Conservation (phyloP, 2,888 invertebrate genomes). For the Catotricha subobsoleta region DNA sequence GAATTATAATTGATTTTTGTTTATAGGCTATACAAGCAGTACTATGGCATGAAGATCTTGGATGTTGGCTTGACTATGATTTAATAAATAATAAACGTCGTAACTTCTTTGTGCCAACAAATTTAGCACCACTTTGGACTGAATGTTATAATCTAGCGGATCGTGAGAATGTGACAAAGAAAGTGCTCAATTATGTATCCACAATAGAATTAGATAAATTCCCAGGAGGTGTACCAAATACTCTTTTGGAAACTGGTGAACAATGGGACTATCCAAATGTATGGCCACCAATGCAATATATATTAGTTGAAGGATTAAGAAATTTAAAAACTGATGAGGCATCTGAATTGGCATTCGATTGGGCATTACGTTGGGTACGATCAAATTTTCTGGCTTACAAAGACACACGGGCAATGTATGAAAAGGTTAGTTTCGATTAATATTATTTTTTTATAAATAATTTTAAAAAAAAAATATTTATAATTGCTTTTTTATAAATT, state of each 20-base stretch:
- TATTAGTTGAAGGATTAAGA: conserved; percentile 59
- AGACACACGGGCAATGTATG: conserved; percentile 55
- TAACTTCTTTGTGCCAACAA: conserved; percentile 60
- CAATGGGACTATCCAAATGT: conserved; percentile 90
- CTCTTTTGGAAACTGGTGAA: conserved; percentile 57
- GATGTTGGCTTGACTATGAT: conserved; percentile 79
- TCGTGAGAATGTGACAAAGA: conserved; percentile 37
- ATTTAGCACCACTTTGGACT: conserved; percentile 69
- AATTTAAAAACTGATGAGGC: conserved; percentile 48
- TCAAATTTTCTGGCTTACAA: conserved; percentile 62
- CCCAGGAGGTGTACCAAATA: conserved; percentile 67
- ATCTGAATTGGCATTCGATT: conserved; percentile 42
- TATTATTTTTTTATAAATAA: background rate
- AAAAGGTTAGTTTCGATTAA: conserved; percentile 45
- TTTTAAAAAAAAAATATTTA: background rate
- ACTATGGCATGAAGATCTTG: conserved; percentile 74
- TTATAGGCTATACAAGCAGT: conserved; percentile 32
- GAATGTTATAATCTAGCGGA: conserved; percentile 44
- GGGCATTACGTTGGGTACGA: conserved; percentile 65
- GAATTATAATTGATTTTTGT: background rate
- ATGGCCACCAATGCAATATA: conserved; percentile 82
- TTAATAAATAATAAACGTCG: conserved; percentile 43
- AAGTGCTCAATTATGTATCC: conserved; percentile 50
- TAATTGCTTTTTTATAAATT: background rate
- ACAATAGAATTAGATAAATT: conserved; percentile 39